A percentile compares a stretch with the other conserved stretches of the same genome.
Evolutionary conservation across 2,888 invertebrate species (phyloP).

Genomic region (Lypha dubia): DNA sequence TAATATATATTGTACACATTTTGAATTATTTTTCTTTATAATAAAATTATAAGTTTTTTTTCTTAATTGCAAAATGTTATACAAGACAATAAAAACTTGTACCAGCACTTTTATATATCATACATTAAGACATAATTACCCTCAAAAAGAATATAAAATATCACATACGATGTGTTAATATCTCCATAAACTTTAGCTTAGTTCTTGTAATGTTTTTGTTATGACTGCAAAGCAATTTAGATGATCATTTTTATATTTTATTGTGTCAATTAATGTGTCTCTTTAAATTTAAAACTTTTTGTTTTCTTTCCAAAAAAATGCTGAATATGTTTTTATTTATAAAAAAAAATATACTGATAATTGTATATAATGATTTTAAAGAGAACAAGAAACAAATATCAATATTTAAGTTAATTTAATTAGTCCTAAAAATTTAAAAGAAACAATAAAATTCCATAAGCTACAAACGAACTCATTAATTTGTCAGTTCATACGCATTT

Average conservation of each 20-base stretch:
- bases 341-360: conserved; percentile 19
- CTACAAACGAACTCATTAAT: conserved; percentile 28
- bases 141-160: too few relatives aligned
- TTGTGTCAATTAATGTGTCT: neutral
- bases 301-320: conserved; percentile 20
- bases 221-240: neutral
- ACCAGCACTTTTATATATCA: too few relatives aligned
- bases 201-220: too few relatives aligned
- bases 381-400: conserved; percentile 19
- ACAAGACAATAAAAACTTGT: too few relatives aligned
- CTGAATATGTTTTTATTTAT: conserved; percentile 31
- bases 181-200: too few relatives aligned
- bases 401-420: neutral
- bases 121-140: too few relatives aligned
- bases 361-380: conserved; percentile 36
- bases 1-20: too few relatives aligned
- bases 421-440: neutral
- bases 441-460: conserved; percentile 14
- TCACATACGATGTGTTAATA: too few relatives aligned
- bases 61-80: too few relatives aligned
- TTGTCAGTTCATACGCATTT: conserved; percentile 49
- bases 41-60: too few relatives aligned
- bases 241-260: neutral
- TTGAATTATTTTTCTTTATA: too few relatives aligned
- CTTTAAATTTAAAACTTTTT: conserved; percentile 2